Conservation (phyloP, 2,888 invertebrate species). For the Nycteola revayana region DNA sequence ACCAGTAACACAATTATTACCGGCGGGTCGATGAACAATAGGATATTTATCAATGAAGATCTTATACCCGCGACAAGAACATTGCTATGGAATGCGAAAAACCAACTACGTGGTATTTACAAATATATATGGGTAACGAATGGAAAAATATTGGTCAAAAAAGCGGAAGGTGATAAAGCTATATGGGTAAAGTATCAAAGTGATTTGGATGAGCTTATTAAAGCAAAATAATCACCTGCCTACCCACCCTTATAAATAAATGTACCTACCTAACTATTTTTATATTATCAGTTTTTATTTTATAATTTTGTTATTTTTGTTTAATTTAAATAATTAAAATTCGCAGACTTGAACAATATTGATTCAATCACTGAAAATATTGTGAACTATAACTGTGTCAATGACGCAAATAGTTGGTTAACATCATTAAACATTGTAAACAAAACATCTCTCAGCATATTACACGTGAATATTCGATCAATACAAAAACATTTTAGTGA, state of each 20-base stretch:
- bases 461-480: conserved; percentile 2
- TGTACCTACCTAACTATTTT: no score
- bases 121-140: conserved; percentile 2
- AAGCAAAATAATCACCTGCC: neutral
- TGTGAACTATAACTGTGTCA: conserved; percentile 1
- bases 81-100: conserved; percentile 2
- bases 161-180: conserved; percentile 1
- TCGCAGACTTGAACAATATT: conserved; percentile 2
- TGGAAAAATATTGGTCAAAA: conserved; percentile 3
- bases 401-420: neutral
- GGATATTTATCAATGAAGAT: conserved; percentile 3
- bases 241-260: no score
- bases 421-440: conserved; percentile 1
- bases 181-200: neutral
- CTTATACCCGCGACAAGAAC: neutral
- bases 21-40: neutral
- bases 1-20: neutral
- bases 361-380: conserved; percentile 1
- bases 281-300: neutral
- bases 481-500: conserved; percentile 1
- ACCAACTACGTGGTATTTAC: neutral
- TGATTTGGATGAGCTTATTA: no score
- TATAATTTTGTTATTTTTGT: neutral
- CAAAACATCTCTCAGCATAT: conserved; percentile 1
- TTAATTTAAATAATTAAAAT: neutral